Evolutionary conservation across 2,888 invertebrate species (phyloP).

Genomic region (Diaprepes abbreviatus): DNA sequence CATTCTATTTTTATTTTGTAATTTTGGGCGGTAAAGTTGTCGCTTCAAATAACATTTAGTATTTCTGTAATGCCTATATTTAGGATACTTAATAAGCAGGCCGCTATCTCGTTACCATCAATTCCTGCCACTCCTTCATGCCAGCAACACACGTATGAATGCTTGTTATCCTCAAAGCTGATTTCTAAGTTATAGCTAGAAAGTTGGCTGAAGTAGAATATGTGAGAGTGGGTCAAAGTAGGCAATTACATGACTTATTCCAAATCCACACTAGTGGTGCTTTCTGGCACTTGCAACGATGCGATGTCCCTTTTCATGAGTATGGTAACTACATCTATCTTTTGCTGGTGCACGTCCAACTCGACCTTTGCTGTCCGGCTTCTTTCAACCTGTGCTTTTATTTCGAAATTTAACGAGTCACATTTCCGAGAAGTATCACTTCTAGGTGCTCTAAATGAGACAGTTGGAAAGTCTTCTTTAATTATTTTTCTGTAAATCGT

Average conservation of each 20-base stretch:
- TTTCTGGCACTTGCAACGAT: slow-evolving; percentile 49
- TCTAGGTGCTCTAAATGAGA: slow-evolving; percentile 43
- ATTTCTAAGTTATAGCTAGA: background rate
- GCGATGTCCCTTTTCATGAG: slow-evolving; percentile 49
- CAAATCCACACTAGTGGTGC: slow-evolving; percentile 52
- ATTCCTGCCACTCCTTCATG: slow-evolving; percentile 53
- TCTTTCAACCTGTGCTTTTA: slow-evolving; percentile 36
- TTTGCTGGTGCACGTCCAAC: slow-evolving; percentile 49
- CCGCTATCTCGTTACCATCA: slow-evolving; percentile 52
- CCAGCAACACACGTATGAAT: no score
- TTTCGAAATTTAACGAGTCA: slow-evolving; percentile 40
- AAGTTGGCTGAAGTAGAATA: slow-evolving; percentile 57
- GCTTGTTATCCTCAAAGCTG: slow-evolving; percentile 9
- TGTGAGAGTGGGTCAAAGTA: slow-evolving; percentile 56
- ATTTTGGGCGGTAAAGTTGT: slow-evolving; percentile 44
- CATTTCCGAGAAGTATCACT: slow-evolving; percentile 7
- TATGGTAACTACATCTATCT: slow-evolving; percentile 40
- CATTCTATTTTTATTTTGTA: slow-evolving; percentile 46
- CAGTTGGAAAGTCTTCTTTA: slow-evolving; percentile 44
- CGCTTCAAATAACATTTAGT: slow-evolving; percentile 39
- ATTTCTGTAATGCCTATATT: slow-evolving; percentile 36
- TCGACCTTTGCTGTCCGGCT: no score
- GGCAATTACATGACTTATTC: slow-evolving; percentile 58
- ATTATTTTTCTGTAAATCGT: slow-evolving; percentile 43
- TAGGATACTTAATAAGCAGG: slow-evolving; percentile 26